Evolutionary conservation across 2,113 vertebrate species (phyloP).

Genomic region (Semicossyphus pulcher): DNA sequence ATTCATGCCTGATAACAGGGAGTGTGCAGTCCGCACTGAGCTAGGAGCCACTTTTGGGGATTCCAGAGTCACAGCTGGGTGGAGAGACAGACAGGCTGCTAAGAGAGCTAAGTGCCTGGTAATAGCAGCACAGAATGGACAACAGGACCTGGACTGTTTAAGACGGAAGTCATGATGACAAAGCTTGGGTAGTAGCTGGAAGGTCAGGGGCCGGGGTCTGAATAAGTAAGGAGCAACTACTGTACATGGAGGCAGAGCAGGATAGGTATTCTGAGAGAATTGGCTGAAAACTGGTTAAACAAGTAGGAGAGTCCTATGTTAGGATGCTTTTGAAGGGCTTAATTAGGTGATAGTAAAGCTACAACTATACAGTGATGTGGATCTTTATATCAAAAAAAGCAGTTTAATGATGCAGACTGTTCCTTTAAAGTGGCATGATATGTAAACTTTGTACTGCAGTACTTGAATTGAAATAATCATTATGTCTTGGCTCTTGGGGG

Average conservation of each 20-base stretch:
- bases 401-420: too few relatives aligned
- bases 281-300: too few relatives aligned
- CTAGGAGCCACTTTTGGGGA: constrained; percentile 31
- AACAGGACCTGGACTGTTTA: constrained; percentile 5
- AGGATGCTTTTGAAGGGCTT: too few relatives aligned
- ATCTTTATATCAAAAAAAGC: too few relatives aligned
- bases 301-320: too few relatives aligned
- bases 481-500: neutral
- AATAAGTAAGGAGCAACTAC: constrained; percentile 35
- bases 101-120: constrained; percentile 27
- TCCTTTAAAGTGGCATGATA: neutral
- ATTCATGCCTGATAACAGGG: constrained; percentile 8
- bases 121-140: constrained; percentile 23
- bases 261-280: too few relatives aligned
- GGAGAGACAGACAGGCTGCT: constrained; percentile 9
- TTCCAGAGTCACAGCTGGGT: constrained; percentile 38
- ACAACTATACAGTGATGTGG: too few relatives aligned
- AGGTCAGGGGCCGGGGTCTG: constrained; percentile 23
- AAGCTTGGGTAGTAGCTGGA: constrained; percentile 36
- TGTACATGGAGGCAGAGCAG: neutral
- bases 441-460: neutral
- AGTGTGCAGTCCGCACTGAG: neutral
- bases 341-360: too few relatives aligned
- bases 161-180: constrained; percentile 19
- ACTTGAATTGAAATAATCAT: neutral